These are phyloP conservation scores for Jacana jacana DNA, from an alignment of 2,113 vertebrate genomes.

Conservation along the genomic window DNA sequence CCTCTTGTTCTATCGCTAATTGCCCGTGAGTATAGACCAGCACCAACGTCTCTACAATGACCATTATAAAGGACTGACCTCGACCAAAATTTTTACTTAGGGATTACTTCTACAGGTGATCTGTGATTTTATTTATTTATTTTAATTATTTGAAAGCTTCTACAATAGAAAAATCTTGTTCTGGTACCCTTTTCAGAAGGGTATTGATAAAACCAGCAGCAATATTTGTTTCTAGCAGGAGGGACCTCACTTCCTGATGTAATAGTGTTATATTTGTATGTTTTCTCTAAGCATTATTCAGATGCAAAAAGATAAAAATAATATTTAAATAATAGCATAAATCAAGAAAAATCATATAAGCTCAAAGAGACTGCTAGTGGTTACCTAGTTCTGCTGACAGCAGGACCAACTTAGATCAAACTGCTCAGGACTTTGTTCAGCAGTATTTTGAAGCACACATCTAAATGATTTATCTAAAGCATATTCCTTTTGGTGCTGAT, in stretches of 20 bases:
- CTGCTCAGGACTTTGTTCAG: not conserved
- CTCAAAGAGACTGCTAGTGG: not conserved
- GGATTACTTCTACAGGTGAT: not conserved
- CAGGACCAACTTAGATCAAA: not conserved
- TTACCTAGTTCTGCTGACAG: not conserved
- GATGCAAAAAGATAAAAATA: not conserved
- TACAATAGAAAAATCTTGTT: not conserved
- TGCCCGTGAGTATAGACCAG: too few species aligned
- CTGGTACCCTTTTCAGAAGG: not conserved
- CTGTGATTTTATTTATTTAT: not conserved
- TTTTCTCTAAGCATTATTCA: not conserved
- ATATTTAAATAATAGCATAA: not conserved
- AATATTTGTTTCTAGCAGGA: not conserved
- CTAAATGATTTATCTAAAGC: not conserved
- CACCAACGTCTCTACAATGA: too few species aligned
- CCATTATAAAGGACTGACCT: not conserved
- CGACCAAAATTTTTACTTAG: not conserved
- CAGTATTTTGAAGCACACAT: not conserved
- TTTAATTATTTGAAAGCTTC: not conserved
- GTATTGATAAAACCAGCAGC: not conserved
- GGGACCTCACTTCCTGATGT: not conserved
- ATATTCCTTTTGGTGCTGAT: not conserved
- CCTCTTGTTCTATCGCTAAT: too few species aligned
- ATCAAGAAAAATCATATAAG: not conserved
- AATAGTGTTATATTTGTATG: not conserved